Conservation (phyloP, 2,888 invertebrate genomes). For the Thelaira solivaga region DNA sequence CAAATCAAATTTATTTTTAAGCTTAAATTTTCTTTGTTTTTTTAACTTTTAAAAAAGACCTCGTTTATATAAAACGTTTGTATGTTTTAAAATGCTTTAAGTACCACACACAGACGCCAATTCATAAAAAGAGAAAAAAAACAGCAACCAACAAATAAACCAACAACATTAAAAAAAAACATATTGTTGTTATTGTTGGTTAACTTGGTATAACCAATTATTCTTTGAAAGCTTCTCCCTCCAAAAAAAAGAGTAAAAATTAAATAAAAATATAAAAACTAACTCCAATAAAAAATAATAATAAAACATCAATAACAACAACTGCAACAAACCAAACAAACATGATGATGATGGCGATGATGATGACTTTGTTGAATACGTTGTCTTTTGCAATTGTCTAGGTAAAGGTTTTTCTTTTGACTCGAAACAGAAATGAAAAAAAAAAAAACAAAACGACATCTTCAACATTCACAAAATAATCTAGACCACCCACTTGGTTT, state of each 20-base stretch:
- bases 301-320: slow-evolving; percentile 56
- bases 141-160: slow-evolving; percentile 20
- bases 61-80: slow-evolving; percentile 1
- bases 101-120: slow-evolving; percentile 49
- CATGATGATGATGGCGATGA: slow-evolving; percentile 30
- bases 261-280: background rate
- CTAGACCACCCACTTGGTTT: slow-evolving; percentile 59
- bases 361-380: slow-evolving; percentile 36
- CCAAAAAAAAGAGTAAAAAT: too few relatives aligned
- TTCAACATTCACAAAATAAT: slow-evolving; percentile 37
- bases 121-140: slow-evolving; percentile 45
- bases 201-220: slow-evolving; percentile 60
- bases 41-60: background rate
- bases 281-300: slow-evolving; percentile 45
- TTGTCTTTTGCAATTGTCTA: slow-evolving; percentile 51
- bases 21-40: too few relatives aligned
- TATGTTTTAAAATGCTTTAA: slow-evolving; percentile 7
- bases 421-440: slow-evolving; percentile 33
- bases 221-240: slow-evolving; percentile 60
- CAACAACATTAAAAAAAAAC: slow-evolving; percentile 1
- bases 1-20: too few relatives aligned
- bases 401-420: slow-evolving; percentile 46
- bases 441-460: slow-evolving; percentile 22
- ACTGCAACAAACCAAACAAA: slow-evolving; percentile 12
- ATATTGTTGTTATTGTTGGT: slow-evolving; percentile 30